Evolutionary conservation across 2,888 invertebrate species (phyloP).

Genomic region (Calameuta pallipes): DNA sequence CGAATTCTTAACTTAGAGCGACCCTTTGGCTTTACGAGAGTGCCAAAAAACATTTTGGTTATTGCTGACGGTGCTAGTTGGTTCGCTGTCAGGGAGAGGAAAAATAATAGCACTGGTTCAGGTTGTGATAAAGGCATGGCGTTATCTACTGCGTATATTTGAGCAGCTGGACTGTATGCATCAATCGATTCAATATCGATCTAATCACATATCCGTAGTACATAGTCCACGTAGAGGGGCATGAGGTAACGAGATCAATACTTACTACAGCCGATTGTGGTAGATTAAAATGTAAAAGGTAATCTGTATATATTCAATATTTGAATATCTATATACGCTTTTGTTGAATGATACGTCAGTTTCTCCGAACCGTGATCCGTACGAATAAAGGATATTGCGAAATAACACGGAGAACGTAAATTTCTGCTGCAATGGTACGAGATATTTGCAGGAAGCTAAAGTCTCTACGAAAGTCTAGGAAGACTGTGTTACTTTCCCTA

Average conservation of each 20-base stretch:
- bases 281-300: not conserved
- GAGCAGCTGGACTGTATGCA: not conserved
- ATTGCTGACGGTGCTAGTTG: not conserved
- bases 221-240: not conserved
- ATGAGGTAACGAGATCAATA: not conserved
- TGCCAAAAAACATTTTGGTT: not conserved
- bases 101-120: not conserved
- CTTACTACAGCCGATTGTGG: not conserved
- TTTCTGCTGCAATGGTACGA: not conserved
- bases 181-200: not conserved
- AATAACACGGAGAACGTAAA: not conserved
- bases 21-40: slow-evolving; percentile 8
- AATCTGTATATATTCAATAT: not conserved
- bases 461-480: not conserved
- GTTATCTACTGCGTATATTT: not conserved
- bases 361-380: not conserved
- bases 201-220: not conserved
- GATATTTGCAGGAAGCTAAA: not conserved
- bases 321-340: not conserved
- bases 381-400: not conserved
- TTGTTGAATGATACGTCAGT: not conserved
- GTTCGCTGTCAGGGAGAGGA: not conserved
- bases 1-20: slow-evolving; percentile 19
- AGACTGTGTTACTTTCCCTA: not conserved
- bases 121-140: not conserved